Evolutionary conservation across 1,140 invertebrate species (phyloP), one percentile per base, ranked within the genome.

Genomic region (Hesperophylax magnus): DNA sequence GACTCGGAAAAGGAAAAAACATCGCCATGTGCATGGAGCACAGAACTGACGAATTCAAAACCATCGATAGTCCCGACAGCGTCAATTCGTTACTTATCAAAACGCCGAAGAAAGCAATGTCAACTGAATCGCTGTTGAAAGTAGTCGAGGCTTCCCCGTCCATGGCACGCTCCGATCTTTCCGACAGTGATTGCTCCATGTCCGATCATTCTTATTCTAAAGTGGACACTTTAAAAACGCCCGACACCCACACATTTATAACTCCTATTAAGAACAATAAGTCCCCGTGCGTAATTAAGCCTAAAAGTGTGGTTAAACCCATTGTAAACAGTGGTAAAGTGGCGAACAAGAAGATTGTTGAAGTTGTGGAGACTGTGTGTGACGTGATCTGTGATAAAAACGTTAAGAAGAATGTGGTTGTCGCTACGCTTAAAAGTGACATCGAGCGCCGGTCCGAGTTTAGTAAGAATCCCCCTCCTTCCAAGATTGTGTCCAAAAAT

Each of bases 121-220:
- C 18, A 5, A 31, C 39, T 17, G 75, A 61, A 47, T 65, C 61
- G 0, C 24, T 53, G 20, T 34, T 79, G n/a, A 69, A 79, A 60
- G 63, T 69, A 2, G 15, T 52, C 17, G 71, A 75, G 0, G 20
- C 27, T 56, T 67, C 20, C 18, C 15, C 75, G 2, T 67, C 52
- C 54, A 18, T 31, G 8, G 17, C 15, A 15, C 58, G 60, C 22
- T 79, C 78, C 14, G 78, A 79, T 60, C 3, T 79, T 9, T 79
- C 78, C 1, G 78, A 79, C 22, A 79, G 78, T 20, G 78, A 79
- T 79, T 79, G 78, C n/a, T 79, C 78, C 18, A 79, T 79, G 56
- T 63, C 18, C 24, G 78, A 79, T 53, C 78, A 79, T 65, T 79
- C 78, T 15, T 79, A 79, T 31, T 79, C 78, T 17, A 79, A 63